phyloP scores from a whole-genome alignment of 2,113 vertebrate species.

The Oreocharis arfaki region DNA sequence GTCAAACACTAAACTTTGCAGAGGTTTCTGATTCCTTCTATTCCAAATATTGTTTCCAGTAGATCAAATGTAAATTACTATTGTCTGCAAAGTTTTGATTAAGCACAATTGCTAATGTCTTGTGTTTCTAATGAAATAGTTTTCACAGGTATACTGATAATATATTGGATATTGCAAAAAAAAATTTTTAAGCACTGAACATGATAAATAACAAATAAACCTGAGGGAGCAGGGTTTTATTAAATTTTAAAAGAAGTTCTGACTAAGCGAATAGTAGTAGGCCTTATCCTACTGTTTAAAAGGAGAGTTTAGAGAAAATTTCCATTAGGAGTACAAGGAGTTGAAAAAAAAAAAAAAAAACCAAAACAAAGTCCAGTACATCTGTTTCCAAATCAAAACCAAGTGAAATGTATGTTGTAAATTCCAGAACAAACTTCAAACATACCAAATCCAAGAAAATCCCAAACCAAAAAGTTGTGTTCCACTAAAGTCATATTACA shows the following conservation, averaged over 20 bases:
- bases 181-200: not conserved
- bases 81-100: not conserved
- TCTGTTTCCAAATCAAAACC: conserved; percentile 1
- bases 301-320: not conserved
- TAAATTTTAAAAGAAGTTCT: not conserved
- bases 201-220: not conserved
- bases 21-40: not conserved
- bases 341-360: not conserved
- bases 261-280: not conserved
- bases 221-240: not conserved
- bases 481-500: not conserved
- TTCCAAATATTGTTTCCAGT: not conserved
- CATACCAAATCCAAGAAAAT: not conserved
- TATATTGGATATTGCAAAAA: not conserved
- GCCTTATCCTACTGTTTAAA: not conserved
- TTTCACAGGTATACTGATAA: not conserved
- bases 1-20: not conserved
- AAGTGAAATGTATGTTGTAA: not conserved
- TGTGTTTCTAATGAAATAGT: not conserved
- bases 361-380: not conserved
- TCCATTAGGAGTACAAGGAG: not conserved
- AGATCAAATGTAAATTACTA: not conserved
- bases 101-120: not conserved
- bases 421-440: not conserved
- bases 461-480: not conserved